Percentiles rank a stretch among this genome's conserved stretches.
These are phyloP conservation scores for Sebastes hubbsi DNA, from an alignment of 2,797 vertebrate genomes.

Conservation along the genomic window DNA sequence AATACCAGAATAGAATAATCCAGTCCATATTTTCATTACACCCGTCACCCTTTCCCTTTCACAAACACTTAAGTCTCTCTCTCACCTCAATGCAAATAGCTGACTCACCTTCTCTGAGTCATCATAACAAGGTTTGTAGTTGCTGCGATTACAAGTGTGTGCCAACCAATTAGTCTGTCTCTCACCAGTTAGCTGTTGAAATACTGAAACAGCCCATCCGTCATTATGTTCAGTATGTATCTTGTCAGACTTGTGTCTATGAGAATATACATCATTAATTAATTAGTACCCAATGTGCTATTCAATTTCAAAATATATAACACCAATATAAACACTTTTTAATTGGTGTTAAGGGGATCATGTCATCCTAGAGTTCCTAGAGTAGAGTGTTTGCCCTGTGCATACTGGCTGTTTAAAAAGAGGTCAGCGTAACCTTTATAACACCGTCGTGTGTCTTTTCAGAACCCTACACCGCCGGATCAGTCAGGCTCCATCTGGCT, in stretches of 20 bases:
- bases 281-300: not conserved
- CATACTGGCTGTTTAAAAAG: not conserved
- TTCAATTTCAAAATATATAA: not conserved
- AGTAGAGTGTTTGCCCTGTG: not conserved
- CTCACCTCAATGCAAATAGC: conserved; percentile 30
- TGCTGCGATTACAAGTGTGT: conserved; percentile 35
- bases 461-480: conserved; percentile 84
- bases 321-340: not conserved
- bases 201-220: not conserved
- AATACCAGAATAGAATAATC: not conserved
- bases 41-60: not conserved
- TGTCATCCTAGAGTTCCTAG: no score
- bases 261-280: not conserved
- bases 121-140: conserved; percentile 11
- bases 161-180: conserved; percentile 31
- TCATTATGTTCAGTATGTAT: not conserved
- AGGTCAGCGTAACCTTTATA: not conserved
- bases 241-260: not conserved
- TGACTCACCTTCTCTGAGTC: conserved; percentile 34
- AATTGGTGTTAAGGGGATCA: not conserved
- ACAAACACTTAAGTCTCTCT: conserved; percentile 22
- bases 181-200: not conserved
- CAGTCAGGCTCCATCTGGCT: conserved; percentile 81
- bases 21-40: not conserved
- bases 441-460: conserved; percentile 4